Evolutionary conservation across 37 sponge, comb jelly and placozoan genomes (phyloP).

Genomic region (Crambe crambe): DNA sequence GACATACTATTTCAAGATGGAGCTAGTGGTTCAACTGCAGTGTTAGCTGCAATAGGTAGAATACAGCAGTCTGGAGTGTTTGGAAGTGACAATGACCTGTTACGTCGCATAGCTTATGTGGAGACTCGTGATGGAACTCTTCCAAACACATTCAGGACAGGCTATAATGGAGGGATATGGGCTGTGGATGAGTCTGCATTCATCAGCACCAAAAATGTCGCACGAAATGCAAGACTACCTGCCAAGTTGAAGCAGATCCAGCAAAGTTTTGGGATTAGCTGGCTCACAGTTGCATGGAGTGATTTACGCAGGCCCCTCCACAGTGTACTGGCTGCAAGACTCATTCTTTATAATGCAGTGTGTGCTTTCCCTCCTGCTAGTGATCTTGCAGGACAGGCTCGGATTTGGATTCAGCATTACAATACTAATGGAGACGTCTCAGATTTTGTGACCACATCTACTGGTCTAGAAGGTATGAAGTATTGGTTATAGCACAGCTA

Average conservation of each 20-base stretch:
- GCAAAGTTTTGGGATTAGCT: constrained; percentile 23
- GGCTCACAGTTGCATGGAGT: constrained; percentile 18
- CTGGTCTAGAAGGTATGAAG: neutral
- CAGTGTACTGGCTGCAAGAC: constrained; percentile 49
- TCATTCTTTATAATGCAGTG: constrained; percentile 9
- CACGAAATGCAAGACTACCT: constrained; percentile 5
- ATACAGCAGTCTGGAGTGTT: constrained; percentile 9
- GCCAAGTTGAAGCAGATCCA: constrained; percentile 16
- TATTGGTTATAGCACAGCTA: neutral
- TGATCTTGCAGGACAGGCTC: constrained; percentile 37
- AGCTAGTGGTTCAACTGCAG: constrained; percentile 10
- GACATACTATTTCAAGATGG: neutral
- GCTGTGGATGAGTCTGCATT: constrained; percentile 25
- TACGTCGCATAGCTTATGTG: constrained; percentile 31
- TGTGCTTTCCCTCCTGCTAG: constrained; percentile 24
- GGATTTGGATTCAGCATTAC: constrained; percentile 23
- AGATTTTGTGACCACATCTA: neutral
- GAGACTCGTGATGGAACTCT: constrained; percentile 44
- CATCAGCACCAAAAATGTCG: constrained; percentile 7
- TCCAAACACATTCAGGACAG: constrained; percentile 21
- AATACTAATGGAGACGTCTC: neutral
- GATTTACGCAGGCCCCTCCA: constrained; percentile 53
- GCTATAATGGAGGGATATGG: constrained; percentile 66
- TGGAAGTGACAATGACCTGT: constrained; percentile 16
- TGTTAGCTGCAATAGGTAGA: constrained; percentile 1